phyloP scores from a whole-genome alignment of 2,113 vertebrate genomes.

The Oxygymnocypris stewartii region DNA sequence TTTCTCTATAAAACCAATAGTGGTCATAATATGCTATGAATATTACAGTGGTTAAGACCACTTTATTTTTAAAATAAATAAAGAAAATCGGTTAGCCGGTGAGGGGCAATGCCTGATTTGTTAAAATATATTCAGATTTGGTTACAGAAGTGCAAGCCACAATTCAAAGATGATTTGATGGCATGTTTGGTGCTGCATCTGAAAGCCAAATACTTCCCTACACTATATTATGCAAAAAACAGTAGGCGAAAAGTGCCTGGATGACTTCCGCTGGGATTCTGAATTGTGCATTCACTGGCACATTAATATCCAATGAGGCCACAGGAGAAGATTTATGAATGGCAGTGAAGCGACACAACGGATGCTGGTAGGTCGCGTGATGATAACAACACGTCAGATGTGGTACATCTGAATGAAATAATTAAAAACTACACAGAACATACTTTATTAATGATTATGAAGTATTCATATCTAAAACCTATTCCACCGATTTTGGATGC shows the following conservation, averaged over 20 bases:
- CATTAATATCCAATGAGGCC: not conserved
- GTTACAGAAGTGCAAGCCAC: not conserved
- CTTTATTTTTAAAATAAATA: too few species aligned
- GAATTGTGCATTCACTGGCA: not conserved
- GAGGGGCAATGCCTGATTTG: not conserved
- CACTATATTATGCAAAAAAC: not conserved
- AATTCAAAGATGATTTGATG: too few species aligned
- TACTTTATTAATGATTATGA: not conserved
- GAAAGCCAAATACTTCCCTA: not conserved
- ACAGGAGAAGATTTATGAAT: not conserved
- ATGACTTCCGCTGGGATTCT: not conserved
- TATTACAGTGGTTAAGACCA: too few species aligned
- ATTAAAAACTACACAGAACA: not conserved
- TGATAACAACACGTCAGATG: not conserved
- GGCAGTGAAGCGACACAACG: not conserved
- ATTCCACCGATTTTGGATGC: not conserved
- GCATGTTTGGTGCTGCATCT: too few species aligned
- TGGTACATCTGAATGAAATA: not conserved
- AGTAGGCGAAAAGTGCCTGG: not conserved
- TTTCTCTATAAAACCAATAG: too few species aligned
- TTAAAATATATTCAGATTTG: not conserved
- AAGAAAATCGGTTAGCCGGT: not conserved
- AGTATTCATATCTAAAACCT: not conserved
- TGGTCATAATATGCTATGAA: too few species aligned
- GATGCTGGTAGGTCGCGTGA: not conserved